These are phyloP conservation scores for Lepidonotus clava DNA, from an alignment of 2,888 invertebrate species.

Conservation along the genomic window DNA sequence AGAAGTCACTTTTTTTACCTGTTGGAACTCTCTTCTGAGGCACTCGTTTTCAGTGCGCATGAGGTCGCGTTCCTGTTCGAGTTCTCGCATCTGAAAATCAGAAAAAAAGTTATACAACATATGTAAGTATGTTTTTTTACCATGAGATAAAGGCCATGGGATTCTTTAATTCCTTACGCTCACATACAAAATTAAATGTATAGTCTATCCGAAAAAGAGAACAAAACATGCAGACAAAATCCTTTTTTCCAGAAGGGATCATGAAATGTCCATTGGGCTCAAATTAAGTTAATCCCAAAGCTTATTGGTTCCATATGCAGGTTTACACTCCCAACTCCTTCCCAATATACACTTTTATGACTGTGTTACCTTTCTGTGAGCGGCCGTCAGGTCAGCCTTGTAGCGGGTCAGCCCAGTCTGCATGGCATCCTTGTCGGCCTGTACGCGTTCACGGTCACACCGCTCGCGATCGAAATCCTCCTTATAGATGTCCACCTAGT, in stretches of 20 bases:
- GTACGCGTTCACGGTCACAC: conserved; percentile 39
- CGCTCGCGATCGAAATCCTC: conserved; percentile 55
- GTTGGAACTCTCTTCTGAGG: conserved; percentile 26
- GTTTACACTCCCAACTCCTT: no score
- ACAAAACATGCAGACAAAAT: no score
- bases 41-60: conserved; percentile 21
- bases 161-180: no score
- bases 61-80: conserved; percentile 9
- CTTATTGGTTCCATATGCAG: no score
- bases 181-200: no score
- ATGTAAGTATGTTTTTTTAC: no score
- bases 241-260: no score
- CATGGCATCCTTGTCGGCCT: conserved; percentile 51
- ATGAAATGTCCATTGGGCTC: no score
- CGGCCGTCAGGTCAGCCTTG: background rate
- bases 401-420: background rate
- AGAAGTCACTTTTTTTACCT: background rate
- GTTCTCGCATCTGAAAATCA: background rate
- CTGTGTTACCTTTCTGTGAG: background rate
- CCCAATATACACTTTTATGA: no score
- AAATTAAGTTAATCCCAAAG: no score
- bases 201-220: no score
- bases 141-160: no score
- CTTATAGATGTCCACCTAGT: conserved; percentile 44
- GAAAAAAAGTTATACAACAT: background rate